These are phyloP conservation scores for Mus spicilegus DNA, from an alignment of 2,113 vertebrate species.

Conservation along the genomic window DNA sequence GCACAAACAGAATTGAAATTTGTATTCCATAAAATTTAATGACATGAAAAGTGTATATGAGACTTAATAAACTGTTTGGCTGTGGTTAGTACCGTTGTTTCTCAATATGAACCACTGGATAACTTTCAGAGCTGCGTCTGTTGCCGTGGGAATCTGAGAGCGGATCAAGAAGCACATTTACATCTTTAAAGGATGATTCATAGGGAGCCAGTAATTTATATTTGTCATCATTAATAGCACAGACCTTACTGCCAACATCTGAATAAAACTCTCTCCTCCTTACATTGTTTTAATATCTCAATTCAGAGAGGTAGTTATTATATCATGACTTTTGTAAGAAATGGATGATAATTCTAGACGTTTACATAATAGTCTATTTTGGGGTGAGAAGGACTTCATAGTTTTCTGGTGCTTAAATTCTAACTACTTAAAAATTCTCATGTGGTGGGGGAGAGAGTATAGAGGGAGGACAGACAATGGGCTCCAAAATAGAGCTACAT, in stretches of 20 bases:
- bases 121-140: neutral
- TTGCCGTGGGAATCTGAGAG: neutral
- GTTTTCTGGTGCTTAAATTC: conserved; percentile 31
- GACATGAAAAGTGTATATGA: neutral
- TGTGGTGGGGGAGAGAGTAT: neutral
- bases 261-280: conserved; percentile 50
- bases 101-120: conserved; percentile 6
- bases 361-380: conserved; percentile 61
- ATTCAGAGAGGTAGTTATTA: conserved; percentile 56
- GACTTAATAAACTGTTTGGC: neutral
- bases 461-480: neutral
- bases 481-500: neutral
- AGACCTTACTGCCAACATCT: conserved; percentile 44
- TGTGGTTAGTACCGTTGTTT: conserved; percentile 2
- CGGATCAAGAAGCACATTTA: neutral
- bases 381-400: conserved; percentile 22
- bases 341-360: conserved; percentile 28
- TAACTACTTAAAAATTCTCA: conserved; percentile 33
- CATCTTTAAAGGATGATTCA: conserved; percentile 55
- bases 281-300: conserved; percentile 46
- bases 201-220: conserved; percentile 52
- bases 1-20: neutral
- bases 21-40: conserved; percentile 8
- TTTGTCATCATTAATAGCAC: conserved; percentile 43
- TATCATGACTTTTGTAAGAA: conserved; percentile 49